Evolutionary conservation across 2,888 invertebrate species (phyloP).

Genomic region (Gasteruption jaculator): DNA sequence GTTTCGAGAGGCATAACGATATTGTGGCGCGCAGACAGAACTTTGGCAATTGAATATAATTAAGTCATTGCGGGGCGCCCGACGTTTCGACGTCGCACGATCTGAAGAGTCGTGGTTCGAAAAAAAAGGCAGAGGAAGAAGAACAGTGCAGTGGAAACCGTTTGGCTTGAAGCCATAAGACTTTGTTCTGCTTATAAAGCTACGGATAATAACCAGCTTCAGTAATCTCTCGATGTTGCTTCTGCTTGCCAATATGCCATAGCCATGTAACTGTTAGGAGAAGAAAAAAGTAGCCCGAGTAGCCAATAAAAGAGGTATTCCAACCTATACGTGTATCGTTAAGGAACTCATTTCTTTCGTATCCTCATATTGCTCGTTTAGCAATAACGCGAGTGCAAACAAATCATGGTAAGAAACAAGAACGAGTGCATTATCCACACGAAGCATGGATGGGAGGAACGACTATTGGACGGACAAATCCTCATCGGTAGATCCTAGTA

Average conservation of each 20-base stretch:
- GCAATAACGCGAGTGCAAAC: too few relatives aligned
- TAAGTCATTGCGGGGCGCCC: slow-evolving; percentile 38
- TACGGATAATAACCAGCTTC: slow-evolving; percentile 38
- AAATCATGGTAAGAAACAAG: too few relatives aligned
- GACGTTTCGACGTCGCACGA: slow-evolving; percentile 27
- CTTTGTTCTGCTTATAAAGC: slow-evolving; percentile 28
- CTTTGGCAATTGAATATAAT: slow-evolving; percentile 51
- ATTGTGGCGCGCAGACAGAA: slow-evolving; percentile 31
- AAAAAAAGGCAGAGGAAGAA: slow-evolving; percentile 28
- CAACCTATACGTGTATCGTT: too few relatives aligned
- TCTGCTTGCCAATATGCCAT: slow-evolving; percentile 48
- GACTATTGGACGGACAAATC: too few relatives aligned
- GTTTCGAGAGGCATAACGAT: too few relatives aligned
- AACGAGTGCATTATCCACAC: too few relatives aligned
- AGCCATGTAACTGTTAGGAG: slow-evolving; percentile 43
- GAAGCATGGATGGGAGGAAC: too few relatives aligned
- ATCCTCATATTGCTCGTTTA: too few relatives aligned
- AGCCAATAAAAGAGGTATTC: slow-evolving; percentile 47
- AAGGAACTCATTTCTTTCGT: too few relatives aligned
- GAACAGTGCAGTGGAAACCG: slow-evolving; percentile 16
- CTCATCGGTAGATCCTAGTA: too few relatives aligned
- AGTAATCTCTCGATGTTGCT: slow-evolving; percentile 21
- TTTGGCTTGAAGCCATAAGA: slow-evolving; percentile 47
- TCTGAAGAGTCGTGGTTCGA: slow-evolving; percentile 22
- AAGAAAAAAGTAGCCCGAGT: slow-evolving; percentile 38